Conservation (phyloP, 2,113 vertebrate species). For the Corythaixoides concolor region DNA sequence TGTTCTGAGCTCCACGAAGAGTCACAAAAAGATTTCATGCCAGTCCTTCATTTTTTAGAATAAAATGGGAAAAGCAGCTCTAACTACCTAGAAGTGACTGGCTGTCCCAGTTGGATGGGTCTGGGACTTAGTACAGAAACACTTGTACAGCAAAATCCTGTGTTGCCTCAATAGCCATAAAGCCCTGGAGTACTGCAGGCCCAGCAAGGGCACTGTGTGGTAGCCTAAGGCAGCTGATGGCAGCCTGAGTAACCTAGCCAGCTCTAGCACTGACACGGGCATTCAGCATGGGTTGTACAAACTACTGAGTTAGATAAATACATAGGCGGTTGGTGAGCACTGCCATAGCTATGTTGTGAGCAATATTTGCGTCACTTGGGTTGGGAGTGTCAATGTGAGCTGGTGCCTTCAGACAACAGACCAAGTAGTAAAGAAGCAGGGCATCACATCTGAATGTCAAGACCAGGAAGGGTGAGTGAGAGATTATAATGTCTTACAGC, state of each 20-base stretch:
- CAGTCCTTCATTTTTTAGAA: background rate
- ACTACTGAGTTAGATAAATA: background rate
- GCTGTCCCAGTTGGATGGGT: background rate
- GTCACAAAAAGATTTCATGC: background rate
- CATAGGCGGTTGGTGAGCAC: background rate
- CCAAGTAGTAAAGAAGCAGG: background rate
- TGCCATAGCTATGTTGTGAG: background rate
- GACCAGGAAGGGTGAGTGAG: background rate
- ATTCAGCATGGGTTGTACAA: background rate
- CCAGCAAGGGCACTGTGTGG: background rate
- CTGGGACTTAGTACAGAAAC: background rate
- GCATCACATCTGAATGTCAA: background rate
- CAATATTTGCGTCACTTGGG: background rate
- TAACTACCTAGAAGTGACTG: background rate
- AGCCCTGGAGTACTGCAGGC: background rate
- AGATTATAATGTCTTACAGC: background rate
- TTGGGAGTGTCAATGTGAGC: background rate
- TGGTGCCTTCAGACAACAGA: background rate
- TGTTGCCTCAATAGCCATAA: background rate
- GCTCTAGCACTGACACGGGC: background rate
- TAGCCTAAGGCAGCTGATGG: background rate
- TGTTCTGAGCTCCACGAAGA: background rate
- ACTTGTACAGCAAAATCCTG: background rate
- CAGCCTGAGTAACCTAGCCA: background rate
- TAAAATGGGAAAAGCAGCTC: background rate